These are phyloP conservation scores for Saccostrea echinata DNA, from an alignment of 1,140 invertebrate species.

Conservation along the genomic window DNA sequence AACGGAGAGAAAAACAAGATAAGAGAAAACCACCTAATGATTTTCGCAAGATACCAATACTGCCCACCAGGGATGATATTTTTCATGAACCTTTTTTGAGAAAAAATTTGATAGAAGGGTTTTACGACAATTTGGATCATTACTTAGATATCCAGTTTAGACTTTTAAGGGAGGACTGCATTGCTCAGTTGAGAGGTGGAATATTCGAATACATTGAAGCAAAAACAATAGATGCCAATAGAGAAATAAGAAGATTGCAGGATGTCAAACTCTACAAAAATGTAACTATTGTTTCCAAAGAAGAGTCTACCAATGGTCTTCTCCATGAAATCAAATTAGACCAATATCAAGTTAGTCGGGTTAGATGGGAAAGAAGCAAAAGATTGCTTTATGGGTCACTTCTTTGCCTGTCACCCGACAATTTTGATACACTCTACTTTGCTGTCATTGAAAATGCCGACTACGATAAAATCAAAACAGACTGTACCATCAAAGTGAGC, in stretches of 20 bases:
- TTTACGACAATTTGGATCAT: constrained; percentile 84
- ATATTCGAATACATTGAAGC: constrained; percentile 60
- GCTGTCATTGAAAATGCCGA: constrained; percentile 84
- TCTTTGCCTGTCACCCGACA: constrained; percentile 85
- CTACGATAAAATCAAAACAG: background rate
- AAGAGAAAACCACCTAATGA: constrained; percentile 65
- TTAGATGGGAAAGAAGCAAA: constrained; percentile 79
- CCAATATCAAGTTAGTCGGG: constrained; percentile 47
- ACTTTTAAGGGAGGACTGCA: constrained; percentile 86
- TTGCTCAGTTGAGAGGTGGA: constrained; percentile 76
- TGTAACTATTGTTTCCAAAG: constrained; percentile 51
- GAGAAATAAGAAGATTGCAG: constrained; percentile 48
- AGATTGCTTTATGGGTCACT: constrained; percentile 87
- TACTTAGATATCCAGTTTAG: constrained; percentile 90
- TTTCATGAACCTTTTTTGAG: constrained; percentile 80
- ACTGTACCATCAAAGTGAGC: constrained; percentile 56
- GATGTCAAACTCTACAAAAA: constrained; percentile 61
- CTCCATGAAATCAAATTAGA: constrained; percentile 66
- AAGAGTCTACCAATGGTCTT: constrained; percentile 45
- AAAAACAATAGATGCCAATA: background rate
- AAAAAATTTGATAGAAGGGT: constrained; percentile 83
- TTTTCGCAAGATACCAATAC: constrained; percentile 70
- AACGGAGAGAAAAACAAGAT: constrained; percentile 7
- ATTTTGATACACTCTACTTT: constrained; percentile 85
- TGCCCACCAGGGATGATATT: constrained; percentile 67